Evolutionary conservation across 2,888 invertebrate species (phyloP).

Genomic region (Galeruca laticollis): DNA sequence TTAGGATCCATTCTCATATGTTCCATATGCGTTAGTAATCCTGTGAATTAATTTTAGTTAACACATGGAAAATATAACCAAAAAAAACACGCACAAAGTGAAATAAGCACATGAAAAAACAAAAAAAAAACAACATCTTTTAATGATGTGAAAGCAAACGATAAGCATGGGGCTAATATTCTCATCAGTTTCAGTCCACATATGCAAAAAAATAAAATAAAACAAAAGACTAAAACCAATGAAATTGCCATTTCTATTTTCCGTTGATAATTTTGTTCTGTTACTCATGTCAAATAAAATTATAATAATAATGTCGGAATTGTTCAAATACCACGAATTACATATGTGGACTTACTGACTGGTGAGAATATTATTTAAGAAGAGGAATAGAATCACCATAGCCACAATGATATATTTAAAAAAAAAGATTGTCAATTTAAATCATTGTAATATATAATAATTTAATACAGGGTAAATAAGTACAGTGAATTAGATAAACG

Average conservation of each 20-base stretch:
- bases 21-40: conserved; percentile 93
- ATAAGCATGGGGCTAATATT: conserved; percentile 50
- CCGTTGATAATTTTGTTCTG: conserved; percentile 15
- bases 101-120: conserved; percentile 27
- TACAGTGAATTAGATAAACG: no score
- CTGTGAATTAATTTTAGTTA: conserved; percentile 67
- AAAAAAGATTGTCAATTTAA: background rate
- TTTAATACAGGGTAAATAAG: no score
- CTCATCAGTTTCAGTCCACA: conserved; percentile 56
- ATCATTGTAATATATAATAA: background rate
- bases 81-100: background rate
- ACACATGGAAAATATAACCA: background rate
- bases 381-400: conserved; percentile 37
- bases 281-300: conserved; percentile 34
- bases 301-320: conserved; percentile 27
- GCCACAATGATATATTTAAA: background rate
- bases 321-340: conserved; percentile 35
- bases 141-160: conserved; percentile 25
- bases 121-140: conserved; percentile 22
- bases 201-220: conserved; percentile 50
- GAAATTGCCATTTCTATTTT: conserved; percentile 11
- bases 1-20: conserved; percentile 98
- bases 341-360: conserved; percentile 52
- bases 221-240: conserved; percentile 31
- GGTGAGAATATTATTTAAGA: conserved; percentile 49